A percentile compares a stretch with the other conserved stretches of the same genome.
phyloP scores from a whole-genome alignment of 2,113 vertebrate genomes.

The Malurus elegans region DNA sequence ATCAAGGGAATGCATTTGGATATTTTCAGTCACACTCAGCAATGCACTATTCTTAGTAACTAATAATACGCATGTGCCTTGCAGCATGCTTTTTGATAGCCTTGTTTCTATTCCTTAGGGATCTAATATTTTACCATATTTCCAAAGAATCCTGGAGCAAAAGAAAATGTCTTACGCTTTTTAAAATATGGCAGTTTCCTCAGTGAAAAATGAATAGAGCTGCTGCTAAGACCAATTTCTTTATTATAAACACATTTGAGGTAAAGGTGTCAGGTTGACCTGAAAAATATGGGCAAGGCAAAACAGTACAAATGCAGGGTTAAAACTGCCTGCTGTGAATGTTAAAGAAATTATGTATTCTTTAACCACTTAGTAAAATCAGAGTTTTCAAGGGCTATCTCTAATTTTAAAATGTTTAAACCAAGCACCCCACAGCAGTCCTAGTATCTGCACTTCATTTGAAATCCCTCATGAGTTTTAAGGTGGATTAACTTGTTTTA shows the following conservation, averaged over 20 bases:
- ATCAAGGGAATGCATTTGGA: constrained; percentile 16
- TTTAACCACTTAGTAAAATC: background rate
- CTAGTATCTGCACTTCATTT: background rate
- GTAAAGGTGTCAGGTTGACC: background rate
- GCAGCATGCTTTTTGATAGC: background rate
- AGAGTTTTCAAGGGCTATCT: background rate
- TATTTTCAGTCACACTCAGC: constrained; percentile 42
- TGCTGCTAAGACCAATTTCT: background rate
- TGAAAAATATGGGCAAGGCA: background rate
- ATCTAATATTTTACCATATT: background rate
- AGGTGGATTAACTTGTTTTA: background rate
- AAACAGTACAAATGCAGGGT: background rate
- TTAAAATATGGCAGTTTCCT: background rate
- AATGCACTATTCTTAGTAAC: constrained; percentile 2
- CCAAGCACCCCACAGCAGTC: background rate
- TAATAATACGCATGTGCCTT: background rate
- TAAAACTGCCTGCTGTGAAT: background rate
- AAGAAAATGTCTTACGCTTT: background rate
- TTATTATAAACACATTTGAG: background rate
- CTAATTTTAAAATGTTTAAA: background rate
- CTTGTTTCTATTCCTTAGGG: background rate
- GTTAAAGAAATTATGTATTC: background rate
- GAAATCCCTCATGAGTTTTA: background rate
- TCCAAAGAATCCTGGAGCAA: background rate
- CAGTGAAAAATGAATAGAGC: background rate